Percentiles rank a stretch among this genome's conserved stretches.
Conservation (phyloP, 1,140 invertebrate species). For the Pinna nobilis region DNA sequence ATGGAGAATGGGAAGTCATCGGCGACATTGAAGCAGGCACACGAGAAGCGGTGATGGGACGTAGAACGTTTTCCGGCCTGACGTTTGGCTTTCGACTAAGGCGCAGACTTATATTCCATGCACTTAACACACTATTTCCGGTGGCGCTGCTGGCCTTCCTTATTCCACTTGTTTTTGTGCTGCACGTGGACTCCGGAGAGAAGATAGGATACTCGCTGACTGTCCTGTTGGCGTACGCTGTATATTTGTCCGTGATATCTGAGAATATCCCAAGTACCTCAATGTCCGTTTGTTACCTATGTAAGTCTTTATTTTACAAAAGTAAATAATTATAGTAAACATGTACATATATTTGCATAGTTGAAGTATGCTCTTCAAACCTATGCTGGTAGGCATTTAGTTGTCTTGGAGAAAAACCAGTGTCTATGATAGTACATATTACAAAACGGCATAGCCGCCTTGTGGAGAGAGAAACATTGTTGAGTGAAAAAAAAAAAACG, state of each 20-base stretch:
- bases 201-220: conserved; percentile 55
- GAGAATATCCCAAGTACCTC: conserved; percentile 55
- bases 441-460: too few relatives aligned
- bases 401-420: too few relatives aligned
- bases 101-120: conserved; percentile 45
- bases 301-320: conserved; percentile 27
- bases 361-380: too few relatives aligned
- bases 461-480: too few relatives aligned
- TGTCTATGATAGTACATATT: too few relatives aligned
- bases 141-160: conserved; percentile 54
- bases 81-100: conserved; percentile 39
- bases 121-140: conserved; percentile 48
- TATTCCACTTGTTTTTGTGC: conserved; percentile 47
- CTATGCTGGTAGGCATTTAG: too few relatives aligned
- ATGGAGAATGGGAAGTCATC: conserved; percentile 41
- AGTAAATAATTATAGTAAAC: neutral
- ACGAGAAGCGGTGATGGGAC: conserved; percentile 1
- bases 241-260: conserved; percentile 48
- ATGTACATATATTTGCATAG: neutral
- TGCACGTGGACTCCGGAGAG: conserved; percentile 59
- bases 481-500: too few relatives aligned
- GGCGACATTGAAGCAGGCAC: neutral
- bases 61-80: conserved; percentile 39
- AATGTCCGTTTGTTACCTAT: conserved; percentile 28
- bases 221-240: conserved; percentile 51